Evolutionary conservation across 2,113 vertebrate genomes (phyloP).

Genomic region (Forbesichthys papilliferus): DNA sequence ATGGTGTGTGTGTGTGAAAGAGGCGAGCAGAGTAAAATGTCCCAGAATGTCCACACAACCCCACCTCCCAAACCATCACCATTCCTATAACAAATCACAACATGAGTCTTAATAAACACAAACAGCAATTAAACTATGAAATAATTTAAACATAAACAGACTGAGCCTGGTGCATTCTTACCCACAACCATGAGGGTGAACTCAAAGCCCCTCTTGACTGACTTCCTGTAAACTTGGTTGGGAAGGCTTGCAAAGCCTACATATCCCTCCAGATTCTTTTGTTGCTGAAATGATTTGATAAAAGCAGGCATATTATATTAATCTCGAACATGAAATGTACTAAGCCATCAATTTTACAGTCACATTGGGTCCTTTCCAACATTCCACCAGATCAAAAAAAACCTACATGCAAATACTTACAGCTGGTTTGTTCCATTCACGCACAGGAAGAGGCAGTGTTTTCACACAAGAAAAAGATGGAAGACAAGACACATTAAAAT

Average conservation of each 20-base stretch:
- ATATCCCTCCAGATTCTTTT: constrained; percentile 99
- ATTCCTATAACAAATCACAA: constrained; percentile 39
- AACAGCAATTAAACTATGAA: constrained; percentile 51
- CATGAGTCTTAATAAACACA: constrained; percentile 27
- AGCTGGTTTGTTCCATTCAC: constrained; percentile 82
- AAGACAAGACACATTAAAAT: constrained; percentile 11
- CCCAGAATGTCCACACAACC: not conserved
- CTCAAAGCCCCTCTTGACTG: constrained; percentile 98
- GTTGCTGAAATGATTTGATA: constrained; percentile 81
- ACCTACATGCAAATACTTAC: constrained; percentile 80
- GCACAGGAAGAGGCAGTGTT: constrained; percentile 41
- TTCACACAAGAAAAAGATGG: constrained; percentile 23
- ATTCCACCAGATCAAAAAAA: not conserved
- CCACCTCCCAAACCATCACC: not conserved
- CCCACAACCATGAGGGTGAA: constrained; percentile 99
- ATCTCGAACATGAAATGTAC: constrained; percentile 3
- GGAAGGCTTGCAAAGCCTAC: constrained; percentile 99
- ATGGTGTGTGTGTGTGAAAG: constrained; percentile 3
- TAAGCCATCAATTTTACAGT: not conserved
- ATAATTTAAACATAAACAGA: constrained; percentile 47
- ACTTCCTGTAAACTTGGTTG: constrained; percentile 99
- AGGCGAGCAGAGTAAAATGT: not conserved
- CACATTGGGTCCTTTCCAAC: not conserved
- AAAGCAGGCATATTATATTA: constrained; percentile 12
- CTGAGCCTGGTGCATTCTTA: constrained; percentile 72